Conservation (phyloP, 2,888 invertebrate species). For the Apoderus coryli region DNA sequence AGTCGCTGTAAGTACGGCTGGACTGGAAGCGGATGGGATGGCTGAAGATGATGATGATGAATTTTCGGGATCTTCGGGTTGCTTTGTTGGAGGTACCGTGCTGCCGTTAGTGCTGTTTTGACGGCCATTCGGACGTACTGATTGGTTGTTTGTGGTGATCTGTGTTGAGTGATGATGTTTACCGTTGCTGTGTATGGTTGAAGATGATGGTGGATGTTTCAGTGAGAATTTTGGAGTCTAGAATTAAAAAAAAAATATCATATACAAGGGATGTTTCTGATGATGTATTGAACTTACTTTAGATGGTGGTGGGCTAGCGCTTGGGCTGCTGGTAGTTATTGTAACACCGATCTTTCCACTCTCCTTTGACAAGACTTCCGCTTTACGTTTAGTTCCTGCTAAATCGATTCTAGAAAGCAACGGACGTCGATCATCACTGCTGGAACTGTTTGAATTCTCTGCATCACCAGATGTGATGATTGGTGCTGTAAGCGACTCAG, state of each 20-base stretch:
- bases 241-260: too few relatives aligned
- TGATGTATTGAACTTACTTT: too few relatives aligned
- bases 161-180: slow-evolving; percentile 14
- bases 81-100: too few relatives aligned
- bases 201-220: slow-evolving; percentile 16
- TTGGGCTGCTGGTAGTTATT: slow-evolving; percentile 57
- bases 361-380: slow-evolving; percentile 71
- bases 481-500: slow-evolving; percentile 13
- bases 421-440: slow-evolving; percentile 45
- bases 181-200: slow-evolving; percentile 24
- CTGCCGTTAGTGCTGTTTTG: slow-evolving; percentile 33
- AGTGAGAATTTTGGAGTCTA: slow-evolving; percentile 17
- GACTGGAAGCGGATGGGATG: slow-evolving; percentile 25
- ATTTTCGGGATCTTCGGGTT: too few relatives aligned
- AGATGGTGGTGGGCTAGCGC: slow-evolving; percentile 34
- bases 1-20: slow-evolving; percentile 29
- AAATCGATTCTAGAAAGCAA: slow-evolving; percentile 36
- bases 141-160: too few relatives aligned
- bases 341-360: slow-evolving; percentile 85
- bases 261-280: too few relatives aligned
- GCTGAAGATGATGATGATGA: slow-evolving; percentile 17
- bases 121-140: slow-evolving; percentile 37
- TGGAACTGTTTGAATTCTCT: slow-evolving; percentile 41
- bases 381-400: slow-evolving; percentile 53
- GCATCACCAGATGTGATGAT: slow-evolving; percentile 27